Conservation (phyloP, 2,888 invertebrate species). For the Phaonia tiefii region DNA sequence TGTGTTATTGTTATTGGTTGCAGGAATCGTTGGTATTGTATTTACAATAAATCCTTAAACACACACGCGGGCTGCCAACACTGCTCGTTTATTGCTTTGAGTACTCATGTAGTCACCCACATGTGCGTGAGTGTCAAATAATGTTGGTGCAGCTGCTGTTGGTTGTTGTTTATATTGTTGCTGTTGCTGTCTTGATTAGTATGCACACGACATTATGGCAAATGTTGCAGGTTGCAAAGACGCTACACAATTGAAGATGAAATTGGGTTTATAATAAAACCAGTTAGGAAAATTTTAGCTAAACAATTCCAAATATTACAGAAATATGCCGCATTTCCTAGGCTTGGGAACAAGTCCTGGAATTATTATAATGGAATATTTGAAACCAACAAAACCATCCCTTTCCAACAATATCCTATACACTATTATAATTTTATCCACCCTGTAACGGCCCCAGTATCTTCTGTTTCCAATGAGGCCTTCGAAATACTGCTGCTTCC, state of each 20-base stretch:
- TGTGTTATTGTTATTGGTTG: slow-evolving; percentile 37
- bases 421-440: no score
- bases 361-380: no score
- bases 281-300: no score
- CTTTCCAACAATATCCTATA: no score
- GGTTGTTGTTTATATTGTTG: background rate
- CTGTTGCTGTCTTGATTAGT: slow-evolving; percentile 36
- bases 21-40: slow-evolving; percentile 51
- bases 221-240: slow-evolving; percentile 48
- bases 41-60: slow-evolving; percentile 46
- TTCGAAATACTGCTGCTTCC: no score
- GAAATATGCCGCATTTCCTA: no score
- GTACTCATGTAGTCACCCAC: background rate
- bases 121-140: background rate
- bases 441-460: no score
- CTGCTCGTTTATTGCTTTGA: background rate
- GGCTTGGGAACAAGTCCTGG: no score
- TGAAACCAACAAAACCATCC: no score
- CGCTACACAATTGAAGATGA: background rate
- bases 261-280: no score
- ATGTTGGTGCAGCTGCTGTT: background rate
- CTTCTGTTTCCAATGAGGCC: no score
- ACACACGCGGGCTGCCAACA: background rate
- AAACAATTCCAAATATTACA: no score
- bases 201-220: slow-evolving; percentile 43